A percentile compares a stretch with the other conserved stretches of the same genome.
These are phyloP conservation scores for Sceloporus undulatus DNA, from an alignment of 2,113 vertebrate genomes.

Conservation along the genomic window DNA sequence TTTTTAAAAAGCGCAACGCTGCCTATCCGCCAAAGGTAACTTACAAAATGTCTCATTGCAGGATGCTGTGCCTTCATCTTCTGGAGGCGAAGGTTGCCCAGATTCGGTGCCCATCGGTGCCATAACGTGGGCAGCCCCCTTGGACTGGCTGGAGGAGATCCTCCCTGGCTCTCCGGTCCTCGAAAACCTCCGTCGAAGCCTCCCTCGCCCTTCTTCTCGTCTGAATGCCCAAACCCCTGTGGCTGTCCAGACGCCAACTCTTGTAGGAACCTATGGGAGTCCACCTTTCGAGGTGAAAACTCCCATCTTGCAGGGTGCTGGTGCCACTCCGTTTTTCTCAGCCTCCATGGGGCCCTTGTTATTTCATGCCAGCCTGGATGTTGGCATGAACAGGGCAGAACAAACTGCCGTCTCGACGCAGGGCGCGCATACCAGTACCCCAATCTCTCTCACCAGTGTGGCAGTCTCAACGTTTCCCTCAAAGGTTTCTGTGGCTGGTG, in stretches of 20 bases:
- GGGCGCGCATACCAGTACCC: too few relatives aligned
- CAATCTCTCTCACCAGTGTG: too few relatives aligned
- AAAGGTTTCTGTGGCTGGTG: accelerated
- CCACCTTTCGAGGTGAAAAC: too few relatives aligned
- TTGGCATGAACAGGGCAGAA: too few relatives aligned
- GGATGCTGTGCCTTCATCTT: not conserved
- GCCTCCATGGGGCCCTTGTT: too few relatives aligned
- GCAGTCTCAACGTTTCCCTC: not conserved
- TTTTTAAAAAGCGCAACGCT: not conserved
- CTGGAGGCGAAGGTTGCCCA: accelerated
- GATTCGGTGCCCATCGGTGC: not conserved
- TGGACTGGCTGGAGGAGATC: conserved; percentile 77
- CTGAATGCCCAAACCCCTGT: not conserved
- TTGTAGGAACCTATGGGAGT: too few relatives aligned
- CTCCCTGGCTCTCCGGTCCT: conserved; percentile 63
- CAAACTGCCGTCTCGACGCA: too few relatives aligned
- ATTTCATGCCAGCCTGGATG: too few relatives aligned
- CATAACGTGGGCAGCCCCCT: conserved; percentile 67
- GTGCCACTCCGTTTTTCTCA: not conserved
- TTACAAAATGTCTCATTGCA: not conserved
- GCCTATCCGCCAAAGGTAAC: not conserved
- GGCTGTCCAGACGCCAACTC: not conserved
- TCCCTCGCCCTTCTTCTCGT: conserved; percentile 22
- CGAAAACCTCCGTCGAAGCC: conserved; percentile 67
- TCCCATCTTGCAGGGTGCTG: too few relatives aligned